Evolutionary conservation across 2,797 vertebrate genomes (phyloP).

Genomic region (Muscicapa comitata): DNA sequence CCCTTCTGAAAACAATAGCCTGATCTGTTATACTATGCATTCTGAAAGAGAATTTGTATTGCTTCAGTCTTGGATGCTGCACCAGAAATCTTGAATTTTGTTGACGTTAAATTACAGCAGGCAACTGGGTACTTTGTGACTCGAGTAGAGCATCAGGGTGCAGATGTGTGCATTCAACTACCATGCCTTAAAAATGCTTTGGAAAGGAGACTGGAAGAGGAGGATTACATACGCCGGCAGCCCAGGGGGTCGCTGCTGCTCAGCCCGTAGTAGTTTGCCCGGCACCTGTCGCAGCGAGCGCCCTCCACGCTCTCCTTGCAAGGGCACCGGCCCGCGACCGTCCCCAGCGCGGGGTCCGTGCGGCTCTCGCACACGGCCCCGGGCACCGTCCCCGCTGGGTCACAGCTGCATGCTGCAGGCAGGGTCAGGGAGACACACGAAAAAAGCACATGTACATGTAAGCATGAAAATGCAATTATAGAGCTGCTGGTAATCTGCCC

Average conservation of each 20-base stretch:
- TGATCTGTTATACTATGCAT: background rate
- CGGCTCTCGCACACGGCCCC: conserved; percentile 75
- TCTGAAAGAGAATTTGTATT: background rate
- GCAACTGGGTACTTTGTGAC: background rate
- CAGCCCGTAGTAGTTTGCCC: conserved; percentile 77
- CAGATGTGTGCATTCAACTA: background rate
- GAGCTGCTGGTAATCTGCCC: background rate
- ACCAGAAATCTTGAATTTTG: background rate
- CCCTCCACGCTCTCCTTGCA: conserved; percentile 87
- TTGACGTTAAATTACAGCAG: background rate
- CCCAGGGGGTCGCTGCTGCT: conserved; percentile 71
- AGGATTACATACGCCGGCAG: conserved; percentile 77
- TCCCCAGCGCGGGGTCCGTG: conserved; percentile 51
- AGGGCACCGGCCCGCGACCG: conserved; percentile 72
- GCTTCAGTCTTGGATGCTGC: background rate
- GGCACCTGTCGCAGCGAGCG: conserved; percentile 82
- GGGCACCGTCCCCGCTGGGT: conserved; percentile 72
- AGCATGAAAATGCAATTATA: background rate
- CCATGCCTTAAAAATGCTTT: background rate
- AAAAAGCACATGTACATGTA: background rate
- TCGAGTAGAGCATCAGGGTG: background rate
- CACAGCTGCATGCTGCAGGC: conserved; percentile 82
- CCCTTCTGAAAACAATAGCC: background rate
- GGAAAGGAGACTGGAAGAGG: background rate
- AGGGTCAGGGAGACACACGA: background rate